Base-by-base conservation (phyloP, 2,797 vertebrate genomes). In the Peromyscus nudipes region DNA sequence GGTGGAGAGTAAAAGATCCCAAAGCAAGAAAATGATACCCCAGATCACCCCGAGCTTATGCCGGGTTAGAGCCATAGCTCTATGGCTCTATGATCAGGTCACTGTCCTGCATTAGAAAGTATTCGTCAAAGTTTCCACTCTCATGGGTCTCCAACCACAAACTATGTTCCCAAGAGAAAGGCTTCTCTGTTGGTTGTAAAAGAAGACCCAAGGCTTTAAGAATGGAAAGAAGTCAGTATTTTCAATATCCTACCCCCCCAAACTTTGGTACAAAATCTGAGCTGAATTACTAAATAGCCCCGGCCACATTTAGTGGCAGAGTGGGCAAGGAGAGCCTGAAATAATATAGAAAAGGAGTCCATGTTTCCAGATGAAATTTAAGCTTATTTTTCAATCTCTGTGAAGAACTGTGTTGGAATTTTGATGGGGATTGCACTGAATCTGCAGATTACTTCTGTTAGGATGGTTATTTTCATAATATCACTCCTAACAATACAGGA, bases 91-190 rank as follows among this genome's bases (percentile, higher is more conserved):
- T 1, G 10, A 43, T 92, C 11, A 19, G 60, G 37, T 16, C 29
- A 6, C n/a, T 43, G 3, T 40, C 43, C 43, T 75, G 40, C 89
- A 52, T 29, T 88, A 76, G 64, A 67, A 17, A 81, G 95, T 83
- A 65, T 75, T 84, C 16, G 29, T 80, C 13, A 76, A 80, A 34
- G 23, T 10, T 95, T 5, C 3, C 12, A 7, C 60, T 64, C 60
- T 95, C 37, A 94, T 49, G 81, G 67, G 21, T 75, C 64, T 34
- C 49, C 60, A 65, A 4, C 40, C 40, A 97, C 69, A 27, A 95
- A 71, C 67, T 77, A 0, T 49, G 46, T 81, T 95, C 25, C 52
- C 37, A 16, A 73, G 40, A 91, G 62, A 88, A 92, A 91, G 40
- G 4, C 73, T 0, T 76, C n/a, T 27, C 11, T 92, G 49, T 31